These are phyloP conservation scores for Sebastes trivittatus DNA, from an alignment of 2,797 vertebrate species.

Conservation along the genomic window DNA sequence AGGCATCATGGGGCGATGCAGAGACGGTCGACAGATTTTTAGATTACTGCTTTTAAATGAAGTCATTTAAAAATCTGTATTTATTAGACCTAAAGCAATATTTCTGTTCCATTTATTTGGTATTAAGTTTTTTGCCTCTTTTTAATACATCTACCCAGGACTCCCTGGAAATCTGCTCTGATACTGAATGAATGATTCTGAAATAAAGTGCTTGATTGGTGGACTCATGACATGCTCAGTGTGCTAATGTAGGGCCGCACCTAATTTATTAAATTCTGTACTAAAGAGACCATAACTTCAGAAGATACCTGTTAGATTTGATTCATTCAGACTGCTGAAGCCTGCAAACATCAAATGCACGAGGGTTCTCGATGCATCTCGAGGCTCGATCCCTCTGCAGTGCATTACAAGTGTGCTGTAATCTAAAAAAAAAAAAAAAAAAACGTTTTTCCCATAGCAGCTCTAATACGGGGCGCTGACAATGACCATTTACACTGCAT, in stretches of 20 bases:
- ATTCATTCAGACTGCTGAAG: background rate
- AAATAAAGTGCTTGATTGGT: background rate
- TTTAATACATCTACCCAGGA: background rate
- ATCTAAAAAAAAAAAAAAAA: background rate
- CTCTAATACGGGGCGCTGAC: background rate
- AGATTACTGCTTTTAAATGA: background rate
- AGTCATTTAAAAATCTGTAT: constrained; percentile 9
- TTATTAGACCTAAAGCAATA: constrained; percentile 8
- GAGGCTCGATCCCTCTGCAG: background rate
- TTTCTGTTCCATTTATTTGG: constrained; percentile 2
- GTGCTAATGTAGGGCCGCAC: background rate
- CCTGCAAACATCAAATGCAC: background rate
- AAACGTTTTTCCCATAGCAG: background rate
- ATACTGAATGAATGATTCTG: background rate
- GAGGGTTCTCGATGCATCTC: background rate
- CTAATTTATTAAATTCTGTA: background rate
- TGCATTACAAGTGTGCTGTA: background rate
- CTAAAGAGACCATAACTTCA: background rate
- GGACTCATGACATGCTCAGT: background rate
- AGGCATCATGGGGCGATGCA: background rate
- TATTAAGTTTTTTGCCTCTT: constrained; percentile 7
- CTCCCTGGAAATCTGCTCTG: background rate
- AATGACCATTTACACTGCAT: background rate
- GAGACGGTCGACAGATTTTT: constrained; percentile 9
- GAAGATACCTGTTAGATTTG: background rate